Evolutionary conservation across 2,888 invertebrate species (phyloP), one percentile per base, ranked within the genome.

Genomic region (Helicoverpa assulta): DNA sequence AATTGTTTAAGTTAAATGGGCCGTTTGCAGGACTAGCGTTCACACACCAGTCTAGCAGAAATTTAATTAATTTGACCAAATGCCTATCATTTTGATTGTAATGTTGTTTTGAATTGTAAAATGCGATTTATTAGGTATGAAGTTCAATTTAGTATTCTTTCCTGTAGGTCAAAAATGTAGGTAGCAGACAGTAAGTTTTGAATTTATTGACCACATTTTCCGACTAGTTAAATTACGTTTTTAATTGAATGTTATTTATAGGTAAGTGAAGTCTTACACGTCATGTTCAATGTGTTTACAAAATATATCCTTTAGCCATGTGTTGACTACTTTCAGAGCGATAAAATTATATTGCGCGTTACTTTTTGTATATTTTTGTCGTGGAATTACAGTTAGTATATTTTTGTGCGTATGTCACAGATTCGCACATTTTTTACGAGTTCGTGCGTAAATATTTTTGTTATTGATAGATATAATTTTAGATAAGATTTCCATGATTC

Each of bases 331-430:
- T 89, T 89, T 83, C 78, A 67, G 75, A 76, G 77, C 71, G 83
- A 87, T 88, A 89, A 92, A 89, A 87, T 78, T 84, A 86, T 84
- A 89, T 83, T 92, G 86, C 90, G 90, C 88, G 74, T 86, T 78
- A 86, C 84, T 86, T 84, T 85, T 85, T 86, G 71, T 78, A 62
- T 84, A 67, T 74, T 70, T 68, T 62, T 75, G 63, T 70, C 53
- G 40, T 70, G 60, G 65, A 67, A 74, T 76, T 80, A 70, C 57
- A 72, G 55, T 58, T 70, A 60, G 37, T 29, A 65, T 61, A 60
- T 69, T 61, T 73, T 67, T 59, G 58, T 78, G 71, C 71, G 81
- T 78, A 70, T 65, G 58, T 62, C 55, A 33, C 51, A 70, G 54
- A 64, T 71, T 67, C 60, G 51, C 67, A 70, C 66, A 61, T 67